Percentiles rank a stretch among this genome's conserved stretches.
Evolutionary conservation across 2,797 vertebrate species (phyloP).

Genomic region (Astyanax mexicanus): DNA sequence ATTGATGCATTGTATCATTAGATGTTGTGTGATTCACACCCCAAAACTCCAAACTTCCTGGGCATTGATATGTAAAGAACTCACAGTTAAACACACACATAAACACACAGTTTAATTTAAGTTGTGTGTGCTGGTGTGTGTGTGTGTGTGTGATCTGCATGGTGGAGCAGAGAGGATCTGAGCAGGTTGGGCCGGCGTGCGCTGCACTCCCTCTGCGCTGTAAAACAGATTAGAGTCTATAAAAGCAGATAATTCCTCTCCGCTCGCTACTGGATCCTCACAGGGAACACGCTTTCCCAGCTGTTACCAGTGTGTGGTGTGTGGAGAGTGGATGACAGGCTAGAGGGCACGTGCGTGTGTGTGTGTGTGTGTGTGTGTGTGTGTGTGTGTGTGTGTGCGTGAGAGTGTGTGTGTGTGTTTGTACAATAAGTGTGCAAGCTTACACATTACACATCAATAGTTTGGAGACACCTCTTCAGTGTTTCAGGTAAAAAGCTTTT

Average conservation of each 20-base stretch:
- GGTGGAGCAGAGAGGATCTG: slow-evolving; percentile 5
- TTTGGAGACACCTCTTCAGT: not conserved
- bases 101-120: not conserved
- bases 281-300: slow-evolving; percentile 18
- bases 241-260: slow-evolving; percentile 81
- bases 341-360: slow-evolving; percentile 6
- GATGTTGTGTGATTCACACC: too few relatives aligned
- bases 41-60: too few relatives aligned
- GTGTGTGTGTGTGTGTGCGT: slow-evolving; percentile 14
- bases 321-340: not conserved
- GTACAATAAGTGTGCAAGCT: too few relatives aligned
- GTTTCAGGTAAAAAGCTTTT: too few relatives aligned
- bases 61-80: too few relatives aligned
- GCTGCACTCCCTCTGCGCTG: slow-evolving; percentile 64
- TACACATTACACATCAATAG: not conserved
- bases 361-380: slow-evolving; percentile 10
- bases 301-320: not conserved
- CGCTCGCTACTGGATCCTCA: slow-evolving; percentile 42
- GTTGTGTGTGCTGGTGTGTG: slow-evolving; percentile 11
- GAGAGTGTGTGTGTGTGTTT: slow-evolving; percentile 9
- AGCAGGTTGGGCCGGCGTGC: slow-evolving; percentile 30
- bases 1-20: too few relatives aligned
- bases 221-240: slow-evolving; percentile 82
- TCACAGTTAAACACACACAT: too few relatives aligned
- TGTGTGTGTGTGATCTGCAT: slow-evolving; percentile 22